Percentiles rank a stretch among this genome's conserved stretches.
Evolutionary conservation across 2,888 invertebrate genomes (phyloP).

Genomic region (Brassicogethes aeneus): DNA sequence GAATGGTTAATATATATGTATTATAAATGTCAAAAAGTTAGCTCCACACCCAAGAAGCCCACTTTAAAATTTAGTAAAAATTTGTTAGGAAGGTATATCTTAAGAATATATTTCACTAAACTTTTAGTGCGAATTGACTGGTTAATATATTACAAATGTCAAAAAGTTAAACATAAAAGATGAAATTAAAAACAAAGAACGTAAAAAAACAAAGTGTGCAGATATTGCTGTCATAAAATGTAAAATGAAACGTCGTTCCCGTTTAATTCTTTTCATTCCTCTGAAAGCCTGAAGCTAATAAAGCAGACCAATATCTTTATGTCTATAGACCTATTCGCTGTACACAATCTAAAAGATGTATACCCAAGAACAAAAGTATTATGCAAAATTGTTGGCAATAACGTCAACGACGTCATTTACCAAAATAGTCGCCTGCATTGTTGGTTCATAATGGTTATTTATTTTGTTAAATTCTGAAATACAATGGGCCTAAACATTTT

Average conservation of each 20-base stretch:
- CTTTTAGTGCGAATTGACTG: too few relatives aligned
- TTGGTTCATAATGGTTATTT: slow-evolving; percentile 16
- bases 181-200: too few relatives aligned
- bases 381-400: slow-evolving; percentile 24
- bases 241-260: neutral
- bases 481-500: too few relatives aligned
- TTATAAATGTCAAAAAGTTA: too few relatives aligned
- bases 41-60: too few relatives aligned
- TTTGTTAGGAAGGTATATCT: too few relatives aligned
- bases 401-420: slow-evolving; percentile 19
- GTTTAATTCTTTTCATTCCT: neutral
- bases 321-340: slow-evolving; percentile 18
- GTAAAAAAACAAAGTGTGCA: too few relatives aligned
- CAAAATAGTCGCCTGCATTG: slow-evolving; percentile 17
- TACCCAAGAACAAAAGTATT: slow-evolving; percentile 17
- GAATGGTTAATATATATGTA: too few relatives aligned
- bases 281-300: neutral
- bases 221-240: neutral
- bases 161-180: too few relatives aligned
- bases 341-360: slow-evolving; percentile 20
- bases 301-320: slow-evolving; percentile 11
- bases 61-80: too few relatives aligned
- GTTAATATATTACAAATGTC: too few relatives aligned
- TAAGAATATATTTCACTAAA: too few relatives aligned
- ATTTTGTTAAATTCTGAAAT: slow-evolving; percentile 10